Evolutionary conservation across 2,113 vertebrate species (phyloP).

Genomic region (Dicrurus megarhynchus): DNA sequence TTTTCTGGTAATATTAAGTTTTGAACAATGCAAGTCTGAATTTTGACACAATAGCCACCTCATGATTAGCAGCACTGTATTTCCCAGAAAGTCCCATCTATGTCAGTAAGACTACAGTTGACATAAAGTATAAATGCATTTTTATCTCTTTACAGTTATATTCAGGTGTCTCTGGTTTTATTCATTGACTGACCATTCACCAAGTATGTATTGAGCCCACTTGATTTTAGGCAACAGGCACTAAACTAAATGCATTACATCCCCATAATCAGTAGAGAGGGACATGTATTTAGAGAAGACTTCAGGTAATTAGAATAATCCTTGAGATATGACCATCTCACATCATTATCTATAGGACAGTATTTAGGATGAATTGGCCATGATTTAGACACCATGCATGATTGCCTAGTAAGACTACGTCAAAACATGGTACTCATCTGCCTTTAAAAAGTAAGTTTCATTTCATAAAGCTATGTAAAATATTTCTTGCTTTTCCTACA

Average conservation of each 20-base stretch:
- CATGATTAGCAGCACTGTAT: background rate
- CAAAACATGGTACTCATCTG: background rate
- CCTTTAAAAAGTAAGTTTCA: background rate
- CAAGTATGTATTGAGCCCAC: background rate
- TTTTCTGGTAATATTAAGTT: background rate
- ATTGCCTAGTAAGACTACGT: background rate
- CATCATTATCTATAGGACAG: background rate
- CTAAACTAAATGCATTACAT: background rate
- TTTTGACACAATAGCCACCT: background rate
- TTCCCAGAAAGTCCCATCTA: background rate
- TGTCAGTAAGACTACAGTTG: background rate
- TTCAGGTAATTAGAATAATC: background rate
- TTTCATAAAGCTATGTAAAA: background rate
- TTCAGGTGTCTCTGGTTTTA: background rate
- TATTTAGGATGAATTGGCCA: background rate
- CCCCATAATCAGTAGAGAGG: accelerated
- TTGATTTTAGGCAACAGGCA: background rate
- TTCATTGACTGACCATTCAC: background rate
- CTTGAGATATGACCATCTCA: background rate
- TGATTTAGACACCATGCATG: background rate
- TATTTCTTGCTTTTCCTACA: background rate
- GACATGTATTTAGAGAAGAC: background rate
- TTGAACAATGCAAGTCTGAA: background rate
- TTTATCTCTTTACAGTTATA: background rate
- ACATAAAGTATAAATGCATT: background rate